Percentiles rank a stretch among this genome's conserved stretches.
These are phyloP conservation scores for Psix sp. DNA, from an alignment of 1,140 invertebrate genomes.

Conservation along the genomic window DNA sequence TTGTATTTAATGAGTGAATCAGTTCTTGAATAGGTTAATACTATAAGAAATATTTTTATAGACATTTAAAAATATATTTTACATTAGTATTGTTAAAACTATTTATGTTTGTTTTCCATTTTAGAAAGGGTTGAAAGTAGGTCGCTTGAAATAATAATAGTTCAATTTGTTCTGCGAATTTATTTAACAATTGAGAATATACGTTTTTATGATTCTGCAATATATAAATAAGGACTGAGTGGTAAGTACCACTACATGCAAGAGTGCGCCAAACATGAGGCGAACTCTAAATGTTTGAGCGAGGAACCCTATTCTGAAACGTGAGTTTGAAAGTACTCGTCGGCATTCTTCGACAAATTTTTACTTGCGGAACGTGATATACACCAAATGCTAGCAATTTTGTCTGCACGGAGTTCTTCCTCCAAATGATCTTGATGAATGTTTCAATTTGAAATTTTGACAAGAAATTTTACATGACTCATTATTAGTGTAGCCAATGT, in stretches of 20 bases:
- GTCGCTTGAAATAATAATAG: constrained; percentile 8
- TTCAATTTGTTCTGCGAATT: constrained; percentile 2
- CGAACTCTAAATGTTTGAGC: constrained; percentile 41
- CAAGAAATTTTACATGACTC: too few relatives aligned
- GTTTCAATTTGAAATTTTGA: neutral
- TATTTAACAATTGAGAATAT: constrained; percentile 17
- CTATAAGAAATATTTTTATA: too few relatives aligned
- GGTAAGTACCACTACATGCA: constrained; percentile 22
- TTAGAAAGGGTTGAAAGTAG: too few relatives aligned
- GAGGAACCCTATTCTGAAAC: constrained; percentile 26
- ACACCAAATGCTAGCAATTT: constrained; percentile 23
- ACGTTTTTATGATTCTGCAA: constrained; percentile 17
- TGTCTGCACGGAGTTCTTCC: neutral
- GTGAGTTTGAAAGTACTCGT: constrained; percentile 38
- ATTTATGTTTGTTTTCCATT: too few relatives aligned
- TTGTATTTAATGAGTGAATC: too few relatives aligned
- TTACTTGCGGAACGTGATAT: constrained; percentile 31
- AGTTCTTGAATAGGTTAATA: too few relatives aligned
- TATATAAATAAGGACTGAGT: constrained; percentile 23
- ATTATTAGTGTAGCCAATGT: too few relatives aligned
- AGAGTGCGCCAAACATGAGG: constrained; percentile 14
- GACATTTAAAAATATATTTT: too few relatives aligned
- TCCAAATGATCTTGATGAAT: neutral
- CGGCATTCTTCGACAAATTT: constrained; percentile 42
- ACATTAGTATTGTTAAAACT: too few relatives aligned